Base-by-base conservation (phyloP, 2,113 vertebrate species). In the Melanerpes formicivorus region DNA sequence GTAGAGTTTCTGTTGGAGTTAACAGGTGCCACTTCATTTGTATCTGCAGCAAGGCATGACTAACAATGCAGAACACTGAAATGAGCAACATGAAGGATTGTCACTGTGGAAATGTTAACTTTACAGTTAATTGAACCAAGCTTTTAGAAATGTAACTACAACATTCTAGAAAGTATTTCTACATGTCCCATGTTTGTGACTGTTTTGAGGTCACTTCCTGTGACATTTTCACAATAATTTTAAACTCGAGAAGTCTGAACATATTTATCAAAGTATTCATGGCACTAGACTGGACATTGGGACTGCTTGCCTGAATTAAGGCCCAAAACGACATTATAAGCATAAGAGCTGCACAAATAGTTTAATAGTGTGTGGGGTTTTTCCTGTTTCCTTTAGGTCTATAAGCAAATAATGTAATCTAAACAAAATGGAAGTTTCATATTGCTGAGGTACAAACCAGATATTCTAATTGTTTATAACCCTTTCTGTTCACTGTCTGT, bases 391-490 rank as follows among this genome's bases (percentile, higher is more conserved):
- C 13, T 8, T 72, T 75, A 81, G 32, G 9, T 65, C 73, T 81
- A 26, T 73, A 50, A 73, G 23, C 23, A 76, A 81, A 69, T 75
- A 78, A 7, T 44, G 27, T 72, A 72, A 76, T 34, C 10, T 44
- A 84, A 72, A 88, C 22, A 69, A 81, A 90, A 79, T 52, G 11
- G 29, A 88, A 83, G 72, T 72, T 83, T 65, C 29, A 25, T 75
- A 72, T 25, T 80, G 42, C 27, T 74, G 37, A 86, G 58, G 8
- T 84, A 34, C 70, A 88, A 94, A 84, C 37, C 26, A 80, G 52
- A 77, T 91, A 86, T 11, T 88, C 29, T n/a, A 44, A 64, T 86
- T 94, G 83, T 86, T 78, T 81, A 26, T 70, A 90, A 22, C 13
- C 3, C 25, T 85, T 83, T 83, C 25, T 64, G 14, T 83, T 90